Percentiles rank a stretch among this genome's conserved stretches.
Evolutionary conservation across 2,888 invertebrate species (phyloP).

Genomic region (Strigamia crassipes): DNA sequence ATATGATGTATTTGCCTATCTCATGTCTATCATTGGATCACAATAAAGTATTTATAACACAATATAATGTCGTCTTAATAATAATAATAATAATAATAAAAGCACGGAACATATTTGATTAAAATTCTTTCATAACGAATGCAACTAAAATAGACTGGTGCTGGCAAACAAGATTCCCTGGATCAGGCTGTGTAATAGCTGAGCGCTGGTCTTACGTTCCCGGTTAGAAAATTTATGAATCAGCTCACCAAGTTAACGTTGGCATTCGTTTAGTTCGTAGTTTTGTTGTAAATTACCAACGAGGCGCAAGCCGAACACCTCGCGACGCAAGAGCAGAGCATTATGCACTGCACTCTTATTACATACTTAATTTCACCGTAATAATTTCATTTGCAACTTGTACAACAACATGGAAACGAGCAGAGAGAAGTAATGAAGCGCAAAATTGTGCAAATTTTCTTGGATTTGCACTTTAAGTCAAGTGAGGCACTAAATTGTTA

Average conservation of each 20-base stretch:
- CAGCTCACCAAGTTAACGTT: slow-evolving; percentile 23
- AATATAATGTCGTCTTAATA: background rate
- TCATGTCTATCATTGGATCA: slow-evolving; percentile 47
- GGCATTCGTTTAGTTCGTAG: slow-evolving; percentile 39
- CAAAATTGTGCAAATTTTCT: slow-evolving; percentile 23
- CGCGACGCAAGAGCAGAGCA: slow-evolving; percentile 12
- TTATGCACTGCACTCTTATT: slow-evolving; percentile 40
- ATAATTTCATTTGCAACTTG: slow-evolving; percentile 46
- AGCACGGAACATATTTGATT: background rate
- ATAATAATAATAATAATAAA: background rate
- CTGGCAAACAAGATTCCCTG: slow-evolving; percentile 20
- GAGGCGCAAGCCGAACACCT: slow-evolving; percentile 35
- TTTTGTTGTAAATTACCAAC: slow-evolving; percentile 38
- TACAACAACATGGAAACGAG: slow-evolving; percentile 32
- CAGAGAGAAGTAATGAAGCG: slow-evolving; percentile 27
- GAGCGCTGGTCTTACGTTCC: slow-evolving; percentile 1
- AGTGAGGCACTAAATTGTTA: slow-evolving; percentile 23
- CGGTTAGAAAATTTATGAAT: slow-evolving; percentile 23
- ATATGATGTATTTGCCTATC: slow-evolving; percentile 48
- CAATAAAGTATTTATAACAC: slow-evolving; percentile 49
- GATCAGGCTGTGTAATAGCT: slow-evolving; percentile 24
- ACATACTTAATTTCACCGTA: slow-evolving; percentile 45
- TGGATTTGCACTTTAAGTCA: slow-evolving; percentile 36
- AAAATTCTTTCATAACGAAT: slow-evolving; percentile 17
- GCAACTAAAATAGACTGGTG: background rate